Conservation (phyloP, 1,140 invertebrate species). For the Eueides isabella region DNA sequence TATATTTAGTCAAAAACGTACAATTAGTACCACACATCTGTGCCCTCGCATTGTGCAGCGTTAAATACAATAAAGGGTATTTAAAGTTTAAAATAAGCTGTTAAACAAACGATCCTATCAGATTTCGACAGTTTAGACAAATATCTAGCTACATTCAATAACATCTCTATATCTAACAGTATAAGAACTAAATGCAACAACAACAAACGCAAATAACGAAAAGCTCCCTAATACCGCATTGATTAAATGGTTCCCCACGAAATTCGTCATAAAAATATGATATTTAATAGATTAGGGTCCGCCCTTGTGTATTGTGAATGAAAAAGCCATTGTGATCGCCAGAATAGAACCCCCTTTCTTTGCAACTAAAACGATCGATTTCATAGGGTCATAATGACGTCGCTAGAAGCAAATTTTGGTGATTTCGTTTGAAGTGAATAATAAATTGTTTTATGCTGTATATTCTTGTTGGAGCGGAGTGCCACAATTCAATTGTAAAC, state of each 20-base stretch:
- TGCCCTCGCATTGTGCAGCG: conserved; percentile 30
- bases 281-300: conserved; percentile 53
- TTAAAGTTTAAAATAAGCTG: conserved; percentile 49
- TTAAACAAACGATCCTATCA: conserved; percentile 48
- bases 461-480: too few species aligned
- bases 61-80: conserved; percentile 39
- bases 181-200: conserved; percentile 30
- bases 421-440: not conserved
- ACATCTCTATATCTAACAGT: conserved; percentile 8
- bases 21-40: conserved; percentile 36
- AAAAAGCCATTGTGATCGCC: conserved; percentile 42
- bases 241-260: conserved; percentile 34
- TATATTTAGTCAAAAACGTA: not conserved
- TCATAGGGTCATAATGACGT: conserved; percentile 1
- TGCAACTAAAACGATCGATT: conserved; percentile 21
- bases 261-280: conserved; percentile 62
- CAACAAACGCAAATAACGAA: not conserved
- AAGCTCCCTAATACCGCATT: conserved; percentile 10
- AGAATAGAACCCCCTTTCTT: conserved; percentile 20
- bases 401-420: not conserved
- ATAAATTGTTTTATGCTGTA: not conserved
- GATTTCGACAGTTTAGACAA: conserved; percentile 40
- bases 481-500: too few species aligned
- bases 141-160: not conserved
- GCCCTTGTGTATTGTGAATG: conserved; percentile 38